Conservation (phyloP, 2,888 invertebrate species). For the Atethmia centrago region DNA sequence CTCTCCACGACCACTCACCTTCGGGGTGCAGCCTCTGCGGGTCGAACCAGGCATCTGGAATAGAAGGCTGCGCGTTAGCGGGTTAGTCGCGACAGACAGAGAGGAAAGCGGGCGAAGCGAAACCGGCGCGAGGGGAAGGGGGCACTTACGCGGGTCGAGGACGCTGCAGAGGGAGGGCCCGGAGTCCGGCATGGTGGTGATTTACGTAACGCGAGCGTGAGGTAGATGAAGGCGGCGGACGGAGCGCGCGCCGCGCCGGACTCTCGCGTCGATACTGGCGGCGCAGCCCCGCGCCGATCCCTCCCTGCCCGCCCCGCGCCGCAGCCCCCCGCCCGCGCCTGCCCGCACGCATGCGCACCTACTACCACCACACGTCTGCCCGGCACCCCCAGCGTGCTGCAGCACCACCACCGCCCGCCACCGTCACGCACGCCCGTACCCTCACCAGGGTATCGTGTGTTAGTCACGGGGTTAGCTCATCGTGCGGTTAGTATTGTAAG, state of each 20-base stretch:
- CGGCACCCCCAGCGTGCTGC: slow-evolving; percentile 57
- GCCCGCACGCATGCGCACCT: slow-evolving; percentile 61
- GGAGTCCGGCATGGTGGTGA: slow-evolving; percentile 85
- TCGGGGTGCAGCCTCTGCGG: slow-evolving; percentile 97
- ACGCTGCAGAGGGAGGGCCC: slow-evolving; percentile 88
- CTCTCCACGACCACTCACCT: slow-evolving; percentile 92
- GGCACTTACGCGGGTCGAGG: slow-evolving; percentile 87
- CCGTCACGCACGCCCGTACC: slow-evolving; percentile 40
- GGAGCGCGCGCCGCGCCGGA: slow-evolving; percentile 89
- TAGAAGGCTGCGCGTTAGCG: slow-evolving; percentile 90
- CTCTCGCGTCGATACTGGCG: slow-evolving; percentile 90
- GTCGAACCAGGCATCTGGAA: slow-evolving; percentile 98
- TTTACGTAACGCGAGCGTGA: slow-evolving; percentile 87
- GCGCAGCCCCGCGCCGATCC: slow-evolving; percentile 80
- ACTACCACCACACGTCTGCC: slow-evolving; percentile 32
- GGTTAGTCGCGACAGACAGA: slow-evolving; percentile 88
- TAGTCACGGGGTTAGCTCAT: slow-evolving; percentile 45
- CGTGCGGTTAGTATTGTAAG: slow-evolving; percentile 54
- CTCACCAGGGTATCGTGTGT: slow-evolving; percentile 42
- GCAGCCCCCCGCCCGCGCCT: slow-evolving; percentile 63
- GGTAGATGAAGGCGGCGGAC: slow-evolving; percentile 79
- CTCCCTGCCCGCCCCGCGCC: slow-evolving; percentile 68
- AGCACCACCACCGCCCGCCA: slow-evolving; percentile 52
- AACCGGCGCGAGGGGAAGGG: slow-evolving; percentile 73
- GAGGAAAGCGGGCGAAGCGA: slow-evolving; percentile 81